Evolutionary conservation across 2,797 vertebrate species (phyloP), one percentile per base, ranked within the genome.

Genomic region (Margarornis squamiger): DNA sequence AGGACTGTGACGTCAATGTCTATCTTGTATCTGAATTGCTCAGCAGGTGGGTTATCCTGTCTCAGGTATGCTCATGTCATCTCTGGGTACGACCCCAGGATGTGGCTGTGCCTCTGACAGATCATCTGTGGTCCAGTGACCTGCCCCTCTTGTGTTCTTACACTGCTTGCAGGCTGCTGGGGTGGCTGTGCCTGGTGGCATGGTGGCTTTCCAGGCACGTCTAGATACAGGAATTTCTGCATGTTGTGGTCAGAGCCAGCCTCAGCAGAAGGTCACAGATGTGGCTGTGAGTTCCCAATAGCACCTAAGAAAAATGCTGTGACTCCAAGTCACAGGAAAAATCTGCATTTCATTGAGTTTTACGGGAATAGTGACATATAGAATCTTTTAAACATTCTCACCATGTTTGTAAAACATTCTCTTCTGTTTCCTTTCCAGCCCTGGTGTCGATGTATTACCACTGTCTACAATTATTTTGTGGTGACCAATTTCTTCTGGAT

Each of bases 401-500:
- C 9, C 2, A 0, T 19, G 13, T 32, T 70, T 66, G 80, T 41
- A 52, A 95, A 87, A 38, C 38, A 10, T 0, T 55, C 1, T 79
- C 12, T 68, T 46, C 23, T 93, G 10, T 68, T 93, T n/a, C 30
- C 34, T 81, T 97, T 94, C 30, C 97, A 99, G 99, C 98, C 98
- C 18, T 99, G 99, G 99, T 99, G 99, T 96, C 98, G 99, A 71
- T 98, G 99, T 55, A 98, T 99, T 82, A 99, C 99, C 7, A 99
- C 99, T 7, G 97, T 99, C 96, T 99, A 99, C 97, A 99, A 99
- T 97, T 99, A 99, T 90, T 99, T 99, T 84, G 98, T 99, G 98
- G 99, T 99, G 97, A 99, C 99, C 38, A 99, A 99, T 96, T 99
- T 99, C 96, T 99, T 99, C 98, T 99, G 99, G 99, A 99, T 99